These are phyloP conservation scores for Pentalonia nigronervosa DNA, from an alignment of 1,140 invertebrate species.

Conservation along the genomic window DNA sequence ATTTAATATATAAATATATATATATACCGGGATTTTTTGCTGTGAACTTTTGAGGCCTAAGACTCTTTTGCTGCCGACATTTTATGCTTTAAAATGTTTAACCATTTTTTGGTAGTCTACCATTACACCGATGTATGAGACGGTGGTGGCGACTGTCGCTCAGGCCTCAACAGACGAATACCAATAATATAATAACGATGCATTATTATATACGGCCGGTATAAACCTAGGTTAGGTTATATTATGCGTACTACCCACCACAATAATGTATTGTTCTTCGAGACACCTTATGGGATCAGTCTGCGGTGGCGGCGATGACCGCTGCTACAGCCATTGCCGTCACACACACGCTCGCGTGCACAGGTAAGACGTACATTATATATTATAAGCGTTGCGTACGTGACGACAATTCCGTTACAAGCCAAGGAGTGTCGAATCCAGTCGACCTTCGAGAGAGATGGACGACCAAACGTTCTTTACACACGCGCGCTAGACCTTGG, in stretches of 20 bases:
- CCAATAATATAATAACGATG: not conserved
- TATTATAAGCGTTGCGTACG: constrained; percentile 21
- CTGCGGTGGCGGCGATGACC: constrained; percentile 9
- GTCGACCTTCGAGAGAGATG: constrained; percentile 55
- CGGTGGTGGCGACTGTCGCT: not conserved
- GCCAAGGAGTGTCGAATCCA: constrained; percentile 43
- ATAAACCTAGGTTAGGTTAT: constrained; percentile 1
- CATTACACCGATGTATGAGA: not conserved
- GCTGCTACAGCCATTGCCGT: not conserved
- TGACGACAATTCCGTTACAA: constrained; percentile 57
- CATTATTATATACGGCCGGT: no score
- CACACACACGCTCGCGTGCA: not conserved
- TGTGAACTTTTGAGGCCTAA: no score
- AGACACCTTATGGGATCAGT: constrained; percentile 39
- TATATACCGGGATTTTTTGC: no score
- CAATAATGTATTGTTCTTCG: not conserved
- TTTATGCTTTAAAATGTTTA: no score
- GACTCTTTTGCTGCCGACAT: no score
- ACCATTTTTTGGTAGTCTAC: no score
- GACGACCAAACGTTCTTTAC: constrained; percentile 28
- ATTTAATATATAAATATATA: no score
- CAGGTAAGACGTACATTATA: not conserved
- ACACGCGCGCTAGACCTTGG: constrained; percentile 31
- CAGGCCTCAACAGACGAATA: not conserved
- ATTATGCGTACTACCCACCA: not conserved